These are phyloP conservation scores for Meliscaeva auricollis DNA, from an alignment of 2,888 invertebrate genomes.

Conservation along the genomic window DNA sequence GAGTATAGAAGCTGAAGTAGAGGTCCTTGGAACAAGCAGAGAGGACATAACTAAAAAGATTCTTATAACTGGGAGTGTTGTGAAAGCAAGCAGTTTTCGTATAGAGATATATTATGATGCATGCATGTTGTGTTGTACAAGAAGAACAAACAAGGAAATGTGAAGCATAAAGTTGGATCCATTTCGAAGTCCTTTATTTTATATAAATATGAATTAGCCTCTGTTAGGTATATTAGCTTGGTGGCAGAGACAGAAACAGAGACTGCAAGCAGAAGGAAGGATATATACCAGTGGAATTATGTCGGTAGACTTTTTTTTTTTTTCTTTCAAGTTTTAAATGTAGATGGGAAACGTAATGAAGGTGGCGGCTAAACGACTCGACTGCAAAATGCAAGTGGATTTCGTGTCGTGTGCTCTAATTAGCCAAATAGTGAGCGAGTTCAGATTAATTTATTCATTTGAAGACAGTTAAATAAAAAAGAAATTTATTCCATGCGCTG, in stretches of 20 bases:
- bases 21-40: slow-evolving; percentile 59
- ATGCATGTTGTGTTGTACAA: slow-evolving; percentile 55
- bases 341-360: slow-evolving; percentile 32
- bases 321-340: neutral
- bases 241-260: neutral
- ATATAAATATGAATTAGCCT: slow-evolving; percentile 72
- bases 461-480: slow-evolving; percentile 22
- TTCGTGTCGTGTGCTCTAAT: slow-evolving; percentile 64
- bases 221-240: slow-evolving; percentile 20
- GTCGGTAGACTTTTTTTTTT: neutral
- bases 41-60: slow-evolving; percentile 72
- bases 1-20: slow-evolving; percentile 12
- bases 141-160: slow-evolving; percentile 73
- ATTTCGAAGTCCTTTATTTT: slow-evolving; percentile 52
- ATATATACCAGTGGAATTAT: neutral
- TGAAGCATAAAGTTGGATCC: slow-evolving; percentile 68
- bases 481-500: neutral
- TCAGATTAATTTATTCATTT: slow-evolving; percentile 72
- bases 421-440: slow-evolving; percentile 49
- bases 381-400: slow-evolving; percentile 53
- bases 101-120: slow-evolving; percentile 33
- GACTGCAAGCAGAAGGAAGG: neutral
- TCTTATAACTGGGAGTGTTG: slow-evolving; percentile 68
- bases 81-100: slow-evolving; percentile 66
- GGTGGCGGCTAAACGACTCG: slow-evolving; percentile 50